Base-by-base conservation (phyloP, 1,140 invertebrate genomes). In the Phocides pigmalion region DNA sequence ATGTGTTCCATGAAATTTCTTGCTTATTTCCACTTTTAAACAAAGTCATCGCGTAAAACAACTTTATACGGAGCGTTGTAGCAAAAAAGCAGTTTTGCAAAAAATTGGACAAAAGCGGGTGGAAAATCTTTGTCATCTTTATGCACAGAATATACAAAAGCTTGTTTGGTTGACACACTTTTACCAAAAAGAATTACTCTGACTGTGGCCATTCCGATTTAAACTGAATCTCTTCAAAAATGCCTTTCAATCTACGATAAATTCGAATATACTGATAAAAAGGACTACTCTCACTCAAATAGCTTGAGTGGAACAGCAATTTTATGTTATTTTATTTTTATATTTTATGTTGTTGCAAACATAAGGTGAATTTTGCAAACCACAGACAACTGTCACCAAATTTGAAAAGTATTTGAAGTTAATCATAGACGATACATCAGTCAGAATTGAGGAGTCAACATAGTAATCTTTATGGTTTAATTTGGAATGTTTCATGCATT, bases 131-230 rank as follows among this genome's bases (percentile, higher is more conserved):
- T 41, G 51, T 54, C 51, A 41, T 54, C 51, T 54, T 54, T 39
- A 54, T 41, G 19, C 51, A 54, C 51, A 41, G 51, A 54, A 54
- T 39, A 41, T 37, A 39, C 35, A 54, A 54, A 54, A 41, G 35
- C 51, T 41, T 54, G 51, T 54, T 54, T 41, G 51, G 51, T 54
- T 54, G 51, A 54, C 51, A 54, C 35, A 54, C 35, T 54, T 54
- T 54, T 54, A 17, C 32, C 25, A 39, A 28, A 51, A 37, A 20
- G 50, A 53, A 20, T 54, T 12, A 41, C 35, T 41, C 35, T n/a
- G 41, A 54, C 35, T 54, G 50, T 15, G 32, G 17, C 16, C 32
- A 53, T 53, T 53, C 35, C 32, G 17, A 39, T 53, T 53, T 53
- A 53, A 20, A 20, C 9, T 19, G 50, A 53, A 53, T 53, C 28